Evolutionary conservation across 2,888 invertebrate species (phyloP).

Genomic region (Microdon myrmicae): DNA sequence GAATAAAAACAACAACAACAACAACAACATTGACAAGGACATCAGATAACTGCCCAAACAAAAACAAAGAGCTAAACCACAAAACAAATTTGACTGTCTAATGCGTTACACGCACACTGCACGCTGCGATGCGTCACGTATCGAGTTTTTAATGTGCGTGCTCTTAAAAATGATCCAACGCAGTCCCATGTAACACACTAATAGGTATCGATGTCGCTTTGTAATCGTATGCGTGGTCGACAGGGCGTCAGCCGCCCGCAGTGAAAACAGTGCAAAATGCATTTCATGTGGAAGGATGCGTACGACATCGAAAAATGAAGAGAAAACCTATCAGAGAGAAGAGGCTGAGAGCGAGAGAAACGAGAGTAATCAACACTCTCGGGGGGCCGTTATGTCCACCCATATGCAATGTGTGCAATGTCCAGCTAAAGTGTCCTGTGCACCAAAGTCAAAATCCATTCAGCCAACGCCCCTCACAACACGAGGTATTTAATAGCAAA

Average conservation of each 20-base stretch:
- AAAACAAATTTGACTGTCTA: constrained; percentile 3
- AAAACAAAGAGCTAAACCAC: too few relatives aligned
- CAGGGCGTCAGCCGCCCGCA: constrained; percentile 10
- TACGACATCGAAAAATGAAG: constrained; percentile 18
- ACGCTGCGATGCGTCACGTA: constrained; percentile 32
- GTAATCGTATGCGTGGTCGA: constrained; percentile 16
- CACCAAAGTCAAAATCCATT: constrained; percentile 44
- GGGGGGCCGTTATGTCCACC: constrained; percentile 7
- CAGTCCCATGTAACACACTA: constrained; percentile 46
- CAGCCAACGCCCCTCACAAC: constrained; percentile 51
- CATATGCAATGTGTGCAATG: constrained; percentile 17
- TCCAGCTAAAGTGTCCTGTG: constrained; percentile 16
- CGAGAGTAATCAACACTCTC: constrained; percentile 22
- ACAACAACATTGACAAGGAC: background rate
- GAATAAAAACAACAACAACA: background rate
- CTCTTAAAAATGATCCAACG: constrained; percentile 38
- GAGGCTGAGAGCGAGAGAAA: constrained; percentile 9
- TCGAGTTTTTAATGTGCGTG: constrained; percentile 34
- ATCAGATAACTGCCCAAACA: constrained; percentile 1
- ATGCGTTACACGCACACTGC: constrained; percentile 1
- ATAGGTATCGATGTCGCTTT: constrained; percentile 41
- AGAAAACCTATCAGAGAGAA: too few relatives aligned
- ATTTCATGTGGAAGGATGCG: constrained; percentile 31
- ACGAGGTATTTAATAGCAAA: constrained; percentile 47
- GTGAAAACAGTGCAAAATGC: constrained; percentile 30